Evolutionary conservation across 2,888 invertebrate genomes (phyloP).

Genomic region (Caenorhabditis macrosperma): DNA sequence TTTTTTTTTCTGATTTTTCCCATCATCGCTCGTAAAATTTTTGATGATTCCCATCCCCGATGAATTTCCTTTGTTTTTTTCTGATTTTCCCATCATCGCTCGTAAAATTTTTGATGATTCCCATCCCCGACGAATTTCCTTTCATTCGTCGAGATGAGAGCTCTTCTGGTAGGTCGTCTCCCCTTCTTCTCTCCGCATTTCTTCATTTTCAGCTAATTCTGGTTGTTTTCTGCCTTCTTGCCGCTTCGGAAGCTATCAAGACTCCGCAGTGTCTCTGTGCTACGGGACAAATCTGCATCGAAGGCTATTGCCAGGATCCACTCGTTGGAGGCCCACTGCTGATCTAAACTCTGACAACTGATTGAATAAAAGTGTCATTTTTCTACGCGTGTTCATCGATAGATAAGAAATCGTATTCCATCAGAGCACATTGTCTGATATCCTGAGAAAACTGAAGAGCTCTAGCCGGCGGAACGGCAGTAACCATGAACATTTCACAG

Average conservation of each 20-base stretch:
- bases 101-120: neutral
- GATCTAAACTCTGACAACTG: too few relatives aligned
- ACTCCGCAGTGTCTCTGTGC: neutral
- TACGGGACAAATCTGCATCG: neutral
- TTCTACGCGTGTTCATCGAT: too few relatives aligned
- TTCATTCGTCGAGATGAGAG: neutral
- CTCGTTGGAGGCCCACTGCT: too few relatives aligned
- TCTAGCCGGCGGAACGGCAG: too few relatives aligned
- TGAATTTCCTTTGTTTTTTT: too few relatives aligned
- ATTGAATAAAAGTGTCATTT: too few relatives aligned
- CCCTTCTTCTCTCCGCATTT: neutral
- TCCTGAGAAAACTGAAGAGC: too few relatives aligned
- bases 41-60: too few relatives aligned
- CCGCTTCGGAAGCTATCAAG: neutral
- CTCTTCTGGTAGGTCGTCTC: slow-evolving; percentile 6
- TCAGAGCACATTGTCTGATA: too few relatives aligned
- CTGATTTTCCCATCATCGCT: slow-evolving; percentile 2
- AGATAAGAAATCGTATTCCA: too few relatives aligned
- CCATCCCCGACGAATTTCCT: neutral
- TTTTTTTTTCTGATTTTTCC: neutral
- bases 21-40: neutral
- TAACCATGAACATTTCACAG: too few relatives aligned
- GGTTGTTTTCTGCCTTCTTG: neutral
- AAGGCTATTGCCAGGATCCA: neutral
- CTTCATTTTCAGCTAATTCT: neutral